Evolutionary conservation across 2,113 vertebrate genomes (phyloP), one percentile per base, ranked within the genome.

Genomic region (Alethe diademata): DNA sequence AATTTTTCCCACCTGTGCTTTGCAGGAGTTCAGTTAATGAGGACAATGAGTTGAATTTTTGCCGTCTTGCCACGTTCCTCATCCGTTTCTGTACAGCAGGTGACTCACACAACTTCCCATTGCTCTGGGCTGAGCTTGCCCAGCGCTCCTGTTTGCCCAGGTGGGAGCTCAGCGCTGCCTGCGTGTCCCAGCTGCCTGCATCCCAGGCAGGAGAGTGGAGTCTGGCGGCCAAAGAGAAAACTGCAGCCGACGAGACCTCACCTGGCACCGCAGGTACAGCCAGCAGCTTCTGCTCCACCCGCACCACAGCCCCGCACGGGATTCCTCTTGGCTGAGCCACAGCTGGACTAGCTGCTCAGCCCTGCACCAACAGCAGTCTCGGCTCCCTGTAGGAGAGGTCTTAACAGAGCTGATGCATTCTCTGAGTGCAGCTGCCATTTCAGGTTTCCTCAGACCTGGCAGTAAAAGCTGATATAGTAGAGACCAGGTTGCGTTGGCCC

Each of bases 181-280:
- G 38, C 28, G 29, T 48, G 20, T 19, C 67, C 18, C 62, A 28
- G 51, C 61, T 43, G 42, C 71, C 60, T 9, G 12, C 26, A 64
- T 48, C 47, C 48, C 66, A 85, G 50, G 84, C 61, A 76, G 84
- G 42, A 95, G 57, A 91, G 94, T 92, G 95, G 89, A 95, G 78
- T 94, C 95, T 97, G 93, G 48, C 19, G 94, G 94, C 43, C 91
- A 54, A 31, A 73, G 62, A 50, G 70, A 33, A 91, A 79, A 94
- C 19, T 87, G 74, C 94, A 96, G 9, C 45, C 40, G 36, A 0
- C 0, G 6, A 26, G 40, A 28, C 8, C 38, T 45, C 54, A 6
- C 35, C 45, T 92, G 56, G 15, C 47, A 2, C 18, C 0, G 0
- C 5, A 8, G 56, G 60, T 2, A 64, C 57, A 28, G 35, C 29